Evolutionary conservation across 2,797 vertebrate genomes (phyloP).

Genomic region (Peromyscus aztecus): DNA sequence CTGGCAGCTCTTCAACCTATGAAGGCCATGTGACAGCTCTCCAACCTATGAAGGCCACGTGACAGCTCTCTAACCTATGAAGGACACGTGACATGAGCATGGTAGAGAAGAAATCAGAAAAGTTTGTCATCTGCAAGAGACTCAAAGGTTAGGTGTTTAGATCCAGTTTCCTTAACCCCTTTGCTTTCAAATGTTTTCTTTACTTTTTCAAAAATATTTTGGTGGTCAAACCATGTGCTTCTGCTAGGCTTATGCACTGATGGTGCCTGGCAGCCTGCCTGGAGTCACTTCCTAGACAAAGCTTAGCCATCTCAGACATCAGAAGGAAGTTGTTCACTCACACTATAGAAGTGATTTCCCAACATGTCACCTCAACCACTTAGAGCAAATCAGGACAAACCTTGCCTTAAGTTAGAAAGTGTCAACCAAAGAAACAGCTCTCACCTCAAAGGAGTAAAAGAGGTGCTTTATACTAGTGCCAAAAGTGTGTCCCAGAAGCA

Average conservation of each 20-base stretch:
- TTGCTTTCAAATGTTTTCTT: background rate
- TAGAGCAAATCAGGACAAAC: rapidly evolving
- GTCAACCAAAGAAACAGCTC: background rate
- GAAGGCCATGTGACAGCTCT: too few species aligned
- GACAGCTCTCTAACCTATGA: too few species aligned
- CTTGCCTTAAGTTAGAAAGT: background rate
- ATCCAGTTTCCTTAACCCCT: background rate
- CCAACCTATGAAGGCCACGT: too few species aligned
- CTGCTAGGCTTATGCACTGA: background rate
- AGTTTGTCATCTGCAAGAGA: background rate
- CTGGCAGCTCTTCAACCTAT: too few species aligned
- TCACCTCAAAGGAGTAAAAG: background rate
- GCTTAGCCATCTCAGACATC: background rate
- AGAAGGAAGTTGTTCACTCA: background rate
- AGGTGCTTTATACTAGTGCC: background rate
- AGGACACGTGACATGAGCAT: rapidly evolving
- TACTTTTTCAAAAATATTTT: background rate
- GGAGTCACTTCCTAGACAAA: background rate
- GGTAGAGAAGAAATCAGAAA: rapidly evolving
- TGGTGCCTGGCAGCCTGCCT: background rate
- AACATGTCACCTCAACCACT: background rate
- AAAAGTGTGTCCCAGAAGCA: background rate
- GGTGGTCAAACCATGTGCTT: background rate
- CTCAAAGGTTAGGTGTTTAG: rapidly evolving
- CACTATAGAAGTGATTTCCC: background rate